Evolutionary conservation across 2,888 invertebrate species (phyloP), one percentile per base, ranked within the genome.

Genomic region (Pyrocoelia pectoralis): DNA sequence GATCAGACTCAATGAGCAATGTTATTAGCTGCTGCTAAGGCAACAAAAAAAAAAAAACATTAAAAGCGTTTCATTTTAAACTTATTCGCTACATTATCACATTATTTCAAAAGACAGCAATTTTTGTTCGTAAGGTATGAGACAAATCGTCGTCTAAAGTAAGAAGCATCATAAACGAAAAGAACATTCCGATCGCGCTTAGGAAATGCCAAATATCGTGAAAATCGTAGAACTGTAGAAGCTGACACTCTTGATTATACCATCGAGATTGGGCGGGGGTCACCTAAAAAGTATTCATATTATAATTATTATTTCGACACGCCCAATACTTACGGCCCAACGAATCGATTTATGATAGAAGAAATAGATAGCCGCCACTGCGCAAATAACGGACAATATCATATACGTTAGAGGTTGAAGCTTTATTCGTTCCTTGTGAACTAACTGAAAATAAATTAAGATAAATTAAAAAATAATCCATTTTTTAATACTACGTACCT

Each of bases 151-250:
- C 94, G 77, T 95, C 95, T 57, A 94, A 79, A 0, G 92, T 89
- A 8, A 94, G 82, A 59, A 95, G 80, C 60, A 91, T 88, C 87
- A 93, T 90, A 78, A 94, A 93, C n/a, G 91, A 90, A 69, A 93
- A 88, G 78, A 92, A 94, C 85, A 94, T 86, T 46, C 91, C 90
- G 38, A 88, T 84, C 0, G 93, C 91, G 6, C 93, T 93, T 38
- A 93, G 80, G 70, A 89, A 87, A 80, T 94, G 93, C 95, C 95
- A 95, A 50, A 92, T 85, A 78, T 95, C 95, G 80, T 95, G 95
- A 28, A 84, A 85, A 79, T 95, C 95, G 78, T 90, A 93, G 78
- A 94, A 91, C 49, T 87, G 82, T 14, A 93, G 81, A 5, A 92
- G 75, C 0, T 87, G 77, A 75, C 94, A 95, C 14, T 85, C 85